phyloP scores from a whole-genome alignment of 2,888 invertebrate species.

The Blomia tropicalis region DNA sequence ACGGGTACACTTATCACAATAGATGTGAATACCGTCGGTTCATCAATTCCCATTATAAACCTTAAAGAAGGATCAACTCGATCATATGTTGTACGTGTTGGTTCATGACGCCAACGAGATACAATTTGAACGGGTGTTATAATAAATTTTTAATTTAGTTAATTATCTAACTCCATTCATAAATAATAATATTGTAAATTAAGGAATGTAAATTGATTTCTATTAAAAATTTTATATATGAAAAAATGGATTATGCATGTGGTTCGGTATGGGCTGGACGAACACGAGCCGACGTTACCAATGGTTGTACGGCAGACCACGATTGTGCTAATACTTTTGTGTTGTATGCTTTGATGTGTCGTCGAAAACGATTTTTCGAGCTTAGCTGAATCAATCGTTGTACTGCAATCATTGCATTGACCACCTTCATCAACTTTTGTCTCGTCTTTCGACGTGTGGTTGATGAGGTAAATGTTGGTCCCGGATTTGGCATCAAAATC shows the following conservation, averaged over 20 bases:
- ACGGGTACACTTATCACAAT: slow-evolving; percentile 7
- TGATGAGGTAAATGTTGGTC: not conserved
- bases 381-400: not conserved
- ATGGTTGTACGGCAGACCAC: slow-evolving; percentile 2
- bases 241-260: too few species aligned
- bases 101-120: not conserved
- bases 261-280: not conserved
- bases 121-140: too few species aligned
- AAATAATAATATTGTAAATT: too few species aligned
- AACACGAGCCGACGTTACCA: not conserved
- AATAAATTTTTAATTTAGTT: too few species aligned
- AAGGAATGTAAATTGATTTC: too few species aligned
- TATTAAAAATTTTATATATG: too few species aligned
- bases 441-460: not conserved
- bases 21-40: slow-evolving; percentile 1
- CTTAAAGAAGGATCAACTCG: slow-evolving; percentile 7
- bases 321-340: slow-evolving; percentile 16
- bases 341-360: slow-evolving; percentile 18
- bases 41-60: slow-evolving; percentile 8
- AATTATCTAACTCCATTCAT: too few species aligned
- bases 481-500: not conserved
- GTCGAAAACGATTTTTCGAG: not conserved
- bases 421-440: not conserved
- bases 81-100: not conserved
- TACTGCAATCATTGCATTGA: slow-evolving; percentile 11